These are phyloP conservation scores for Drosophila virilis DNA, from an alignment of 1,140 invertebrate genomes.

Conservation along the genomic window DNA sequence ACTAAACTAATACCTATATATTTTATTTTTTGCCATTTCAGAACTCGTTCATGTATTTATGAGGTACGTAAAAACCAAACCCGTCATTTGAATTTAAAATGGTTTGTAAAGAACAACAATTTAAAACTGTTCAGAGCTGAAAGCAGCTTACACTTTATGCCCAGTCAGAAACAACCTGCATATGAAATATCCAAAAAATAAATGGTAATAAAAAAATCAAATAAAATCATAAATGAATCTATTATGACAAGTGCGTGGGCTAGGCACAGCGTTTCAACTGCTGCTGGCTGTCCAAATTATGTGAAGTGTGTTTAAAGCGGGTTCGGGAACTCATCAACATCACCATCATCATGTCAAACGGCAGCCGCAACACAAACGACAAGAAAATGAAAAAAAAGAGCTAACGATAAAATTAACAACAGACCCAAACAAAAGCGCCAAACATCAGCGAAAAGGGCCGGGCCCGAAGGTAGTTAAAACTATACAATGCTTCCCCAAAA, in stretches of 20 bases:
- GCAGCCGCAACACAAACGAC: constrained; percentile 55
- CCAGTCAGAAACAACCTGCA: constrained; percentile 58
- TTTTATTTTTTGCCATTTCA: constrained; percentile 43
- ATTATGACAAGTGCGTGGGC: constrained; percentile 80
- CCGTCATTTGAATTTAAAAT: constrained; percentile 27
- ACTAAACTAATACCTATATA: neutral
- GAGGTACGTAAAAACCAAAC: constrained; percentile 61
- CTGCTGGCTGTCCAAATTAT: constrained; percentile 59
- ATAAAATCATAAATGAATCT: constrained; percentile 76
- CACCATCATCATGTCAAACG: constrained; percentile 72
- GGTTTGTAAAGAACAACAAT: constrained; percentile 26
- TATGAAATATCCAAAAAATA: constrained; percentile 23
- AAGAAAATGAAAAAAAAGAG: constrained; percentile 35
- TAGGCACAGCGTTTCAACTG: constrained; percentile 7
- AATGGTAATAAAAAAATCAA: constrained; percentile 39
- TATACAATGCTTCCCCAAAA: constrained; percentile 20
- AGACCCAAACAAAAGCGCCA: constrained; percentile 41
- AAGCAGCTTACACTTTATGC: constrained; percentile 66
- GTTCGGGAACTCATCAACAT: constrained; percentile 22
- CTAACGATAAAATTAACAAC: constrained; percentile 66
- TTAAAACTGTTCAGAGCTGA: constrained; percentile 59
- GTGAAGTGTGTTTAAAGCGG: constrained; percentile 46
- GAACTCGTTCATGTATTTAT: constrained; percentile 73
- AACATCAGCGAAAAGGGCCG: constrained; percentile 42
- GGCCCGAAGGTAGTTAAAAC: constrained; percentile 28